Evolutionary conservation across 2,797 vertebrate genomes (phyloP).

Genomic region (Melanotaenia boesemani): DNA sequence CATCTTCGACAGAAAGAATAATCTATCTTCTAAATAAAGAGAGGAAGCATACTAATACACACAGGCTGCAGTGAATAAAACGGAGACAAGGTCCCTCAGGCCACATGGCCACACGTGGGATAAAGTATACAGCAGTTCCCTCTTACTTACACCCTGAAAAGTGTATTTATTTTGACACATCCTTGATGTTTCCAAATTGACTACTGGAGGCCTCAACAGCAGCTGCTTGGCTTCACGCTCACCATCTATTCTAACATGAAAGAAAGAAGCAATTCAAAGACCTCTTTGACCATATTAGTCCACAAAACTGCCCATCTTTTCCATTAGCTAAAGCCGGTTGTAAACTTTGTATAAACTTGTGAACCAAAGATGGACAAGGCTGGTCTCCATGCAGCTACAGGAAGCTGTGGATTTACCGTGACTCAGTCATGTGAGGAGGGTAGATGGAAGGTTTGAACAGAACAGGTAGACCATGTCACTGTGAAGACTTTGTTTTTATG

Average conservation of each 20-base stretch:
- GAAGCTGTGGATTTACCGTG: constrained; percentile 25
- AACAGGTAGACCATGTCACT: constrained; percentile 19
- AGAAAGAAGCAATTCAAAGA: constrained; percentile 59
- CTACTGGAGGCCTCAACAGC: constrained; percentile 63
- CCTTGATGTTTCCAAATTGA: constrained; percentile 78
- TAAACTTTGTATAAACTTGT: constrained; percentile 70
- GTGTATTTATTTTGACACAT: constrained; percentile 81
- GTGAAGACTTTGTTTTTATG: constrained; percentile 17
- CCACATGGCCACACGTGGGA: constrained; percentile 61
- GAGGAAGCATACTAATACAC: constrained; percentile 10
- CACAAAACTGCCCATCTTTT: constrained; percentile 70
- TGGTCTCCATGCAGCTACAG: constrained; percentile 50
- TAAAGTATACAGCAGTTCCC: constrained; percentile 65
- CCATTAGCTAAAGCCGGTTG: constrained; percentile 71
- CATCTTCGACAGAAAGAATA: constrained; percentile 18
- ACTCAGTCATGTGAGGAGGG: constrained; percentile 10
- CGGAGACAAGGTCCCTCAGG: constrained; percentile 36
- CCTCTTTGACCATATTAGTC: constrained; percentile 81
- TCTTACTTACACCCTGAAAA: constrained; percentile 40
- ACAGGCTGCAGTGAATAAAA: constrained; percentile 26
- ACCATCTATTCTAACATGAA: constrained; percentile 62
- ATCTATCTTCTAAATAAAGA: constrained; percentile 34
- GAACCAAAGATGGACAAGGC: constrained; percentile 47
- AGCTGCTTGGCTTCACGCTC: constrained; percentile 73
- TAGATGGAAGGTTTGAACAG: constrained; percentile 10